Base-by-base conservation (phyloP, 2,113 vertebrate species). In the Entomyzon cyanotis region DNA sequence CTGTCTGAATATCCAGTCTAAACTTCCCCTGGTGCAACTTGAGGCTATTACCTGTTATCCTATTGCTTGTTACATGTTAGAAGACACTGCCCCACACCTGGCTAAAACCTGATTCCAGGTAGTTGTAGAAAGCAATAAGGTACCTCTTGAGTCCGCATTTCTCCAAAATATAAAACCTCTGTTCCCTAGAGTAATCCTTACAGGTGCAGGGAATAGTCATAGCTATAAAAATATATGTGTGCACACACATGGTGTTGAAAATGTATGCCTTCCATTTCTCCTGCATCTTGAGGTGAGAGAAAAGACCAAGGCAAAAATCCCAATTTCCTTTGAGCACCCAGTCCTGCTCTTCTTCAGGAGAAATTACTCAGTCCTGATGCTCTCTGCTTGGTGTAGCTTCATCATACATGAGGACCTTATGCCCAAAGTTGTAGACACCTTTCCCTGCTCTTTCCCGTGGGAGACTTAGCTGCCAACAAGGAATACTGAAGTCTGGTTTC, bases 251-350 rank as follows among this genome's bases (percentile, higher is more conserved):
- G 19, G 5, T 22, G 4, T 12, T 67, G 8, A 23, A 55, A 35
- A 33, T 8, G 4, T 1, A 0, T 9, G n/a, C 4, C 2, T 56
- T 79, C 27, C 15, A 22, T 22, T 76, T 2, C 0, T 77, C 20
- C 18, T 67, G 13, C 33, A n/a, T 3, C 21, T 56, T 76, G 12
- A 75, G 9, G 14, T 71, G 18, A 64, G n/a, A 53, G 23, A 71
- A 71, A 47, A 25, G 15, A n/a, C 15, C 1, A 5, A 30, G 10
- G 7, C 6, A 58, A 62, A 31, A 49, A 39, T 12, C 3, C 15
- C 15, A 31, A 0, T 80, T 73, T 75, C 20, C 35, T 7, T n/a
- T 49, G 41, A 75, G 5, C 67, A 2, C 8, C 9, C 18, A 15
- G 1, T 35, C 8, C 9, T 7, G 2, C 8, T 15, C 47, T 74